A percentile compares a stretch with the other conserved stretches of the same genome.
Conservation (phyloP, 1,140 invertebrate species). For the Panagrolaimus sp. region DNA sequence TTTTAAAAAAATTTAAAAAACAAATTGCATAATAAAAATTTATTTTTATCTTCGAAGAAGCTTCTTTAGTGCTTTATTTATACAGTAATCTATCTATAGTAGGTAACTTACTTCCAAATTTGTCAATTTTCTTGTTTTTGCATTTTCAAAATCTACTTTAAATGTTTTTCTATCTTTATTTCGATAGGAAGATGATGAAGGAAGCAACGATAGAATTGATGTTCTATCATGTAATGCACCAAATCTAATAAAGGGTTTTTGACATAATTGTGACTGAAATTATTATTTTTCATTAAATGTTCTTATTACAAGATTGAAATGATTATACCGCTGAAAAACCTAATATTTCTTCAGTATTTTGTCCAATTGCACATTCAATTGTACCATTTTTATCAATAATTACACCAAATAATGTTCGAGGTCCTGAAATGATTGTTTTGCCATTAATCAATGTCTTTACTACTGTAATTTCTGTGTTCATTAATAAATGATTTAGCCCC, state of each 20-base stretch:
- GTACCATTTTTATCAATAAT: conserved; percentile 1
- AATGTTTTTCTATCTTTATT: not conserved
- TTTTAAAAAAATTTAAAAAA: too few species aligned
- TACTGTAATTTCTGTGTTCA: too few species aligned
- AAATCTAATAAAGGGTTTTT: not conserved
- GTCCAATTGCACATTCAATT: not conserved
- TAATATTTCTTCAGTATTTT: not conserved
- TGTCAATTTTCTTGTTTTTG: not conserved
- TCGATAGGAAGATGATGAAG: conserved; percentile 6
- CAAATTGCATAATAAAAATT: too few species aligned
- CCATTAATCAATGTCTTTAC: too few species aligned
- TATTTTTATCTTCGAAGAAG: too few species aligned
- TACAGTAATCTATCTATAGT: too few species aligned
- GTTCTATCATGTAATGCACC: not conserved
- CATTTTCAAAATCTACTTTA: not conserved
- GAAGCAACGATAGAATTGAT: not conserved
- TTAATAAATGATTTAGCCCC: too few species aligned
- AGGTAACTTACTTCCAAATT: not conserved
- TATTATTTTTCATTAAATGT: too few species aligned
- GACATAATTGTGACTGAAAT: not conserved
- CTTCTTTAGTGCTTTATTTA: too few species aligned
- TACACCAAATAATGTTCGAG: not conserved
- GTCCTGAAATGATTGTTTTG: not conserved
- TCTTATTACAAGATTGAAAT: not conserved
- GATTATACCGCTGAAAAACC: not conserved